Evolutionary conservation across 64 coral and sea anemone genomes (phyloP).

Genomic region (Actinia tenebrosa): DNA sequence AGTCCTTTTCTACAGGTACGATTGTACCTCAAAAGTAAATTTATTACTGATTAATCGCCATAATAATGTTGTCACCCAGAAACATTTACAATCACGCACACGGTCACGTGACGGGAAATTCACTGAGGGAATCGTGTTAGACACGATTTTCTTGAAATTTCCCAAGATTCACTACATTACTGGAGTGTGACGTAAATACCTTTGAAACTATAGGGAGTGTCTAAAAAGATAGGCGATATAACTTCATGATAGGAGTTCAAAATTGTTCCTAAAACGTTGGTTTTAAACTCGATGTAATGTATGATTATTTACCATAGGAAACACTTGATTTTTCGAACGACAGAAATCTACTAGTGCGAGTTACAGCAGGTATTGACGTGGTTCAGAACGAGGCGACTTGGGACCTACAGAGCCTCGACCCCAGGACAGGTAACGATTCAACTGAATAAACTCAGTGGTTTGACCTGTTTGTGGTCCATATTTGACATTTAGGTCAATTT

Average conservation of each 20-base stretch:
- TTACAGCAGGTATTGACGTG: slow-evolving; percentile 62
- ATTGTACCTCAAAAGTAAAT: too few relatives aligned
- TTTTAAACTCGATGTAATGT: not conserved
- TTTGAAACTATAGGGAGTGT: not conserved
- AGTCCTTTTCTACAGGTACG: slow-evolving; percentile 69
- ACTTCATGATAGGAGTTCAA: not conserved
- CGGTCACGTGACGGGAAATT: too few relatives aligned
- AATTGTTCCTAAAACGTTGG: not conserved
- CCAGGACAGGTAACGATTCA: slow-evolving; percentile 47
- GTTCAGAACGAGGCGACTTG: slow-evolving; percentile 50
- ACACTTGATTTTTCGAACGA: slow-evolving; percentile 44
- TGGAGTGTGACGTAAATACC: not conserved
- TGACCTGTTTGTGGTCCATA: not conserved
- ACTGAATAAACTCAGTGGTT: too few relatives aligned
- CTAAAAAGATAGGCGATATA: too few relatives aligned
- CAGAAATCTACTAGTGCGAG: slow-evolving; percentile 47
- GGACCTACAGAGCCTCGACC: slow-evolving; percentile 72
- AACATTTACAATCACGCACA: too few relatives aligned
- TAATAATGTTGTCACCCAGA: too few relatives aligned
- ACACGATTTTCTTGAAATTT: not conserved
- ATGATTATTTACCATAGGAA: slow-evolving; percentile 25
- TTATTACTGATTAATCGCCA: too few relatives aligned
- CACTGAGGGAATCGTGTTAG: too few relatives aligned
- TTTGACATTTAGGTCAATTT: not conserved
- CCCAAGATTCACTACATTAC: not conserved